A percentile compares a stretch with the other conserved stretches of the same genome.
These are phyloP conservation scores for Morpho helenor DNA, from an alignment of 2,888 invertebrate genomes.

Conservation along the genomic window DNA sequence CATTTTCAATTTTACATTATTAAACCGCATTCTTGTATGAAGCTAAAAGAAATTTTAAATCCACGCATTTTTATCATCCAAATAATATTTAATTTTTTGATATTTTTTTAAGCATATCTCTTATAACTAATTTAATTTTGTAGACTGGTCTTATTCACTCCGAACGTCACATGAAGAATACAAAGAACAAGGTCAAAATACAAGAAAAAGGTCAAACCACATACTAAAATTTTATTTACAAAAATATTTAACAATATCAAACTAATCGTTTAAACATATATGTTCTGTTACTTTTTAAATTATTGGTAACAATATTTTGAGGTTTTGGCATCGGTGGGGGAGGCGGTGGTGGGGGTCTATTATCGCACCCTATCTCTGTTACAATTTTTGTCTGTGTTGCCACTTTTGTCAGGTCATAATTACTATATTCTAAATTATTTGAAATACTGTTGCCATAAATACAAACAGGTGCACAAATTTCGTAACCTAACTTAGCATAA, in stretches of 20 bases:
- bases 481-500: constrained; percentile 86
- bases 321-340: constrained; percentile 64
- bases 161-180: too few relatives aligned
- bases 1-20: too few relatives aligned
- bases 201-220: too few relatives aligned
- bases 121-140: too few relatives aligned
- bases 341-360: constrained; percentile 41
- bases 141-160: too few relatives aligned
- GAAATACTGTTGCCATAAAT: constrained; percentile 78
- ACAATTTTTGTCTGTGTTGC: constrained; percentile 29
- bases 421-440: constrained; percentile 30
- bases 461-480: constrained; percentile 82
- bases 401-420: constrained; percentile 35
- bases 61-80: too few relatives aligned
- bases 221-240: not conserved
- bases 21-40: too few relatives aligned
- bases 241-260: constrained; percentile 4
- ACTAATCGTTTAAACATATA: constrained; percentile 60
- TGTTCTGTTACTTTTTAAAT: constrained; percentile 53
- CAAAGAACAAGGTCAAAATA: too few relatives aligned
- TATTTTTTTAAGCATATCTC: too few relatives aligned
- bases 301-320: constrained; percentile 33
- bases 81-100: too few relatives aligned
- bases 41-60: too few relatives aligned
- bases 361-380: not conserved